These are phyloP conservation scores for Ladona fulva DNA, from an alignment of 1,140 invertebrate species.

Conservation along the genomic window DNA sequence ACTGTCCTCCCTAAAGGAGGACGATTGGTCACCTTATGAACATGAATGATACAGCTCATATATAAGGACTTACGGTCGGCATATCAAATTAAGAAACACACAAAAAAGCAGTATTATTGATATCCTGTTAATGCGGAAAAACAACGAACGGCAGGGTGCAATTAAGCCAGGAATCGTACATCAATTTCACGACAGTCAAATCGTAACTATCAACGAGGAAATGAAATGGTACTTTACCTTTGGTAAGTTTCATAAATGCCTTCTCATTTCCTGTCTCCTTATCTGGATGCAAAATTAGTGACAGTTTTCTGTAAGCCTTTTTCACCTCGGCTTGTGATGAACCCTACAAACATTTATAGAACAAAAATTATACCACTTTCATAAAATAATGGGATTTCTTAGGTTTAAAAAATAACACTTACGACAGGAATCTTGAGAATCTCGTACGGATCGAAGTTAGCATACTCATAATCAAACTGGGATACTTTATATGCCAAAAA, in stretches of 20 bases:
- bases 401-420: slow-evolving; percentile 29
- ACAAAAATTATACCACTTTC: slow-evolving; percentile 12
- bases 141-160: too few relatives aligned
- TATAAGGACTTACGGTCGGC: too few relatives aligned
- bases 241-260: slow-evolving; percentile 94
- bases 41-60: too few relatives aligned
- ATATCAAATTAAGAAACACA: too few relatives aligned
- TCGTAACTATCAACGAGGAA: too few relatives aligned
- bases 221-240: slow-evolving; percentile 76
- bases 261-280: slow-evolving; percentile 95
- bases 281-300: slow-evolving; percentile 92
- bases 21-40: too few relatives aligned
- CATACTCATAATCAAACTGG: slow-evolving; percentile 95
- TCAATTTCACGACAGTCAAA: too few relatives aligned
- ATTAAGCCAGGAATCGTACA: too few relatives aligned
- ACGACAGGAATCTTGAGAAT: slow-evolving; percentile 83
- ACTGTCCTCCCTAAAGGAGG: too few relatives aligned
- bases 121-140: too few relatives aligned
- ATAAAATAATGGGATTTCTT: neutral
- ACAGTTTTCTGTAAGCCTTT: slow-evolving; percentile 89
- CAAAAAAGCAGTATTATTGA: too few relatives aligned
- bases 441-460: slow-evolving; percentile 97
- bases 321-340: slow-evolving; percentile 83
- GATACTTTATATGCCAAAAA: slow-evolving; percentile 92
- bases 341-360: slow-evolving; percentile 42